phyloP scores from a whole-genome alignment of 1,140 invertebrate genomes.

The Aphelenchoides fujianensis region DNA sequence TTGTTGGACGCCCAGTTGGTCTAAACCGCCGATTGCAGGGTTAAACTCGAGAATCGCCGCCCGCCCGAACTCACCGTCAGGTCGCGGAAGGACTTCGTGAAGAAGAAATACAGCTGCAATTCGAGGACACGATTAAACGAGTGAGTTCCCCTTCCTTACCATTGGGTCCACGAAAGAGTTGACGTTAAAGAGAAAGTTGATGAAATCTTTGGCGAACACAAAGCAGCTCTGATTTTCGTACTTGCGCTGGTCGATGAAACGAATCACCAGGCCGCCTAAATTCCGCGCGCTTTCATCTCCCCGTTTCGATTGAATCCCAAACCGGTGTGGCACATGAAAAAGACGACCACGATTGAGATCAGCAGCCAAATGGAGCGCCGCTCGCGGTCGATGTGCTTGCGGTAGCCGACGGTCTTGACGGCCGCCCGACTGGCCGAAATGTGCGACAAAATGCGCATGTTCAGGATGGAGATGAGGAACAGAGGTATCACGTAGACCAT shows the following conservation, averaged over 20 bases:
- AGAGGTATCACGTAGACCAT: constrained; percentile 55
- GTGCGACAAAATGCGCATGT: constrained; percentile 51
- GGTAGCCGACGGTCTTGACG: constrained; percentile 47
- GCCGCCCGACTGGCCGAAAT: constrained; percentile 32
- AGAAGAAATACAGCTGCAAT: constrained; percentile 57
- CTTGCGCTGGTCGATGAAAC: constrained; percentile 48
- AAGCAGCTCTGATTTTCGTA: constrained; percentile 51
- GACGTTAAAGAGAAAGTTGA: constrained; percentile 59
- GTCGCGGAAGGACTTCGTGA: constrained; percentile 60
- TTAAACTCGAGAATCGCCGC: neutral
- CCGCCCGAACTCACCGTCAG: constrained; percentile 31
- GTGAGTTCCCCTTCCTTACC: constrained; percentile 34
- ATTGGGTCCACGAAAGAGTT: constrained; percentile 60
- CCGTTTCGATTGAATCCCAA: neutral
- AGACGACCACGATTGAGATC: constrained; percentile 57
- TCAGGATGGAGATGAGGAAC: constrained; percentile 54
- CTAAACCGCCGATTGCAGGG: neutral
- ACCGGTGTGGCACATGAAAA: constrained; percentile 59
- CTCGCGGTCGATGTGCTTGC: constrained; percentile 50
- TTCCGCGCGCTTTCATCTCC: neutral
- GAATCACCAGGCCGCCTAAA: constrained; percentile 57
- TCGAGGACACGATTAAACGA: too few relatives aligned
- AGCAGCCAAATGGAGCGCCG: constrained; percentile 52
- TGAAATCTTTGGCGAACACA: constrained; percentile 55
- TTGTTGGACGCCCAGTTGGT: constrained; percentile 7